Evolutionary conservation across 2,113 vertebrate genomes (phyloP).

Genomic region (Accipiter virgatus): DNA sequence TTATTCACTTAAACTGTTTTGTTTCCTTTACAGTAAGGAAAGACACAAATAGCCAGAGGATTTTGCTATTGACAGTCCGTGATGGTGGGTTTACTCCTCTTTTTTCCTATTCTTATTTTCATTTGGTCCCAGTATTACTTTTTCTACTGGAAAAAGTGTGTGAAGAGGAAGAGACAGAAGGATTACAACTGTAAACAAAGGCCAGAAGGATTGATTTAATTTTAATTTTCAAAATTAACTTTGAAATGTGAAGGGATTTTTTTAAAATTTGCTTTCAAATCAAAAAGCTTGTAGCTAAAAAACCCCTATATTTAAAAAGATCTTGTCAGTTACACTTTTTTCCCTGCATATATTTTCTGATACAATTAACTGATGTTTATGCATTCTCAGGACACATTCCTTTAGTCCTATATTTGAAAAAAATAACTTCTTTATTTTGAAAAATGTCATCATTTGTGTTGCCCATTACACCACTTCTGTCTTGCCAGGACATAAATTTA

Average conservation of each 20-base stretch:
- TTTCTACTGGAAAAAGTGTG: neutral
- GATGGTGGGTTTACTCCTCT: neutral
- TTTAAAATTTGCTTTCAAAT: neutral
- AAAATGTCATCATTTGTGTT: neutral
- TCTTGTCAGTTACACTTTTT: neutral
- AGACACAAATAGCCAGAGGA: neutral
- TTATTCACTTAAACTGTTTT: neutral
- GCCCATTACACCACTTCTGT: fast-evolving
- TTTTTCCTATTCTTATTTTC: neutral
- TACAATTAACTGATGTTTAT: neutral
- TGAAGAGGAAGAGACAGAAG: neutral
- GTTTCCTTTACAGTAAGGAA: neutral
- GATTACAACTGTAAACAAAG: neutral
- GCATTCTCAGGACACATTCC: neutral
- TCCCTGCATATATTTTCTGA: neutral
- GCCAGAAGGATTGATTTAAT: neutral
- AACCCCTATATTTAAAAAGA: fast-evolving
- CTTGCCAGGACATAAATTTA: neutral
- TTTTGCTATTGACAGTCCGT: neutral
- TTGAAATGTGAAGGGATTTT: neutral
- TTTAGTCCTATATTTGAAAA: neutral
- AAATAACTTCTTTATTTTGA: neutral
- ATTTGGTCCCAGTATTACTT: neutral
- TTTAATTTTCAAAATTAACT: neutral
- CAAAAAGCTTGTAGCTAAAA: neutral